Evolutionary conservation across 2,888 invertebrate species (phyloP).

Genomic region (Eledona agricola): DNA sequence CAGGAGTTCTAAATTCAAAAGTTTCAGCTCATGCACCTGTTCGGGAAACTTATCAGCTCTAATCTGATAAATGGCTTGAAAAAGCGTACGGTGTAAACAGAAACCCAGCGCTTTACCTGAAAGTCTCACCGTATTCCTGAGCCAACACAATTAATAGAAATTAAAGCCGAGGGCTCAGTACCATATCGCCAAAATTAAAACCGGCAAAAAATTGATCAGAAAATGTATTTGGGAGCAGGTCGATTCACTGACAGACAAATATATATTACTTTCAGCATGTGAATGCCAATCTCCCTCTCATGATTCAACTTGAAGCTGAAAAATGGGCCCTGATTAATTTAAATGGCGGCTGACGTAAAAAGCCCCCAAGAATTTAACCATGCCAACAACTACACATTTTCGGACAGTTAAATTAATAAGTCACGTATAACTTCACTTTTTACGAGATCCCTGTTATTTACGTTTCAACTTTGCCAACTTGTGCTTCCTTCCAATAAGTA

Average conservation of each 20-base stretch:
- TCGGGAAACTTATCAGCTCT: slow-evolving; percentile 50
- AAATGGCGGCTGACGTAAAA: slow-evolving; percentile 41
- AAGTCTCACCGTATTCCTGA: slow-evolving; percentile 42
- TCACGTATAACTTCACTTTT: slow-evolving; percentile 33
- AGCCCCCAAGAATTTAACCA: slow-evolving; percentile 44
- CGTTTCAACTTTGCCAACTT: slow-evolving; percentile 32
- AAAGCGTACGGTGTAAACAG: slow-evolving; percentile 47
- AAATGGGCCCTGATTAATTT: slow-evolving; percentile 51
- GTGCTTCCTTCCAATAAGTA: slow-evolving; percentile 27
- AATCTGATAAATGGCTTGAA: slow-evolving; percentile 50
- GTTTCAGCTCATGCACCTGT: slow-evolving; percentile 49
- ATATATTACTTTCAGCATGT: no score
- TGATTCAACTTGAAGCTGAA: slow-evolving; percentile 42
- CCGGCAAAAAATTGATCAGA: slow-evolving; percentile 2
- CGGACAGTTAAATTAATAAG: slow-evolving; percentile 47
- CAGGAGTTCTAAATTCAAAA: slow-evolving; percentile 49
- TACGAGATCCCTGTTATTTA: slow-evolving; percentile 37
- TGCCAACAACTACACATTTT: slow-evolving; percentile 44
- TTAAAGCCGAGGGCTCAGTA: slow-evolving; percentile 42
- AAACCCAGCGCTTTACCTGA: slow-evolving; percentile 41
- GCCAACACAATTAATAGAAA: slow-evolving; percentile 44
- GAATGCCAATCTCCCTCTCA: slow-evolving; percentile 5
- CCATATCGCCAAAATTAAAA: slow-evolving; percentile 34
- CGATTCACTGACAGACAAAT: no score
- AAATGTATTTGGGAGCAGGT: no score